Base-by-base conservation (phyloP, 2,888 invertebrate species). In the Drosophila parthenogenetica region DNA sequence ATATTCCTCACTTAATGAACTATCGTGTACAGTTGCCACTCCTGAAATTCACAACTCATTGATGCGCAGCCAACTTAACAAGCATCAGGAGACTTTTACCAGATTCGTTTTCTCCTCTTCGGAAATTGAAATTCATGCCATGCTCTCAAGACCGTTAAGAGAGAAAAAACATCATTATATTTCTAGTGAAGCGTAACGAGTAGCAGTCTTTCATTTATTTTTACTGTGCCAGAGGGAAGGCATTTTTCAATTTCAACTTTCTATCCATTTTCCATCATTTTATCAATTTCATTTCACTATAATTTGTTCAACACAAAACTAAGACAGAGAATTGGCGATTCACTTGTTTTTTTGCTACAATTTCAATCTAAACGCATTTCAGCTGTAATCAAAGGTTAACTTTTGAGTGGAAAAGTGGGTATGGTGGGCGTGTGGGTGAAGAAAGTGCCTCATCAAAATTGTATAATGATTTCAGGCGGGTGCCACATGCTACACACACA, bases 291-390 rank as follows among this genome's bases (percentile, higher is more conserved):
- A 4, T 35, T 35, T 35, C 1, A 3, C 13, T 35, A 3, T 32
- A 11, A 35, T 35, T 13, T 35, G 13, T 13, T 35, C 3, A 13
- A 35, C 35, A 13, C 13, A 35, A 35, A 35, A 35, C 35, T 35
- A 35, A 35, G 13, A 3, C 13, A 11, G 3, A 13, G 35, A 35
- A 11, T 43, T 25, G 10, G 4, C n/a, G 16, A 13, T 17, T 29
- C 29, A 29, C 8, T 29, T 29, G 7, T 14, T 1, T 22, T 7
- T 25, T 46, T 46, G 14, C 22, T 60, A 45, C 40, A 70, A 57
- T 70, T 55, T 37, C 17, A 46, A 14, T 55, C 51, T 35, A 75
- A 75, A 55, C 19, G 14, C 45, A 50, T 50, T 35, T 76, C 40
- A 19, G 17, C 17, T 61, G 43, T 37, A 19, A 57, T 60, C 39